A percentile compares a stretch with the other conserved stretches of the same genome.
These are phyloP conservation scores for Oreochromis spilurus DNA, from an alignment of 2,113 vertebrate species.

Conservation along the genomic window DNA sequence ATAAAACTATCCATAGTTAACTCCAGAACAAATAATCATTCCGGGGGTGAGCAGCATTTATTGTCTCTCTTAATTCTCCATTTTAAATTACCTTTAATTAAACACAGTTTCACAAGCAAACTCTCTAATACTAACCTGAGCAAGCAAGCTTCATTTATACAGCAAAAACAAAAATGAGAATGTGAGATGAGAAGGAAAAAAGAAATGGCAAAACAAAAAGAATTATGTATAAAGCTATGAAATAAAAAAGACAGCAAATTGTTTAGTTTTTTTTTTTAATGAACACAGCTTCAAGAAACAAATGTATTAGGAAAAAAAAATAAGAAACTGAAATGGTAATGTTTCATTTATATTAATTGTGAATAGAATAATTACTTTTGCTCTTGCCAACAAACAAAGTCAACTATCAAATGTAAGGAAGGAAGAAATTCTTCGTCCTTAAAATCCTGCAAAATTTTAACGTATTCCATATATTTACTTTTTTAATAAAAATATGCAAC, in stretches of 20 bases:
- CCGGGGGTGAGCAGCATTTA: neutral
- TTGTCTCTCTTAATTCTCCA: neutral
- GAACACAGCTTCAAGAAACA: neutral
- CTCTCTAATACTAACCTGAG: neutral
- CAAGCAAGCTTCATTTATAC: neutral
- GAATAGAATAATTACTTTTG: neutral
- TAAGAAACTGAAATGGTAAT: neutral
- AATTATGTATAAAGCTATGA: neutral
- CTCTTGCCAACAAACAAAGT: neutral
- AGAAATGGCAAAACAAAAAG: neutral
- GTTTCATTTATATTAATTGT: neutral
- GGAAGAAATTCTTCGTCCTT: neutral
- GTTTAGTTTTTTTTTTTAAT: fast-evolving
- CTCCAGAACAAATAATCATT: constrained; percentile 34
- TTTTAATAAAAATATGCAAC: neutral
- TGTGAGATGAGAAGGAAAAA: neutral
- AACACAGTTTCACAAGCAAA: constrained; percentile 33
- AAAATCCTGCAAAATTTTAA: neutral
- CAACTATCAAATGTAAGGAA: neutral
- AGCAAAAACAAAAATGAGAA: neutral
- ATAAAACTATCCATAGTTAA: constrained; percentile 19
- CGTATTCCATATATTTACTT: neutral
- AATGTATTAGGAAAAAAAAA: neutral
- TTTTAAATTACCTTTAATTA: constrained; percentile 44
- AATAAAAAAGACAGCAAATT: neutral